Conservation (phyloP, 2,888 invertebrate genomes). For the Eledone cirrhosa region DNA sequence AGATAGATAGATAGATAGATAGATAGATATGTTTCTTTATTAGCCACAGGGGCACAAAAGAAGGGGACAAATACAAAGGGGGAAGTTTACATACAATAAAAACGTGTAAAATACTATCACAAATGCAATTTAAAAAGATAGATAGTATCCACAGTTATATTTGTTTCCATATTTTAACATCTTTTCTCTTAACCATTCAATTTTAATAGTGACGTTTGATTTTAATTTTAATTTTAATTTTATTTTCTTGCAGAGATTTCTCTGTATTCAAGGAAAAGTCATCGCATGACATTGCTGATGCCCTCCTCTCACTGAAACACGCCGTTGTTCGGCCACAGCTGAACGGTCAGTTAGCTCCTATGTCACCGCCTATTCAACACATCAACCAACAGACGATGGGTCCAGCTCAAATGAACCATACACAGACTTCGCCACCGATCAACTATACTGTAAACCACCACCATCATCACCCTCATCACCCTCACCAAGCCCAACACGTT, state of each 20-base stretch:
- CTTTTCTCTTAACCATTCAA: too few species aligned
- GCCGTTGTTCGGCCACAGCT: conserved; percentile 81
- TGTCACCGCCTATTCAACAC: conserved; percentile 51
- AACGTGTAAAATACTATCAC: too few species aligned
- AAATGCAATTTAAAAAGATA: too few species aligned
- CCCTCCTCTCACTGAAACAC: conserved; percentile 85
- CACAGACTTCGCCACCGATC: conserved; percentile 11
- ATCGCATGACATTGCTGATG: conserved; percentile 81
- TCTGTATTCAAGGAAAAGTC: conserved; percentile 62
- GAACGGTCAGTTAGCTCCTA: conserved; percentile 67
- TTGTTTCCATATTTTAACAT: too few species aligned
- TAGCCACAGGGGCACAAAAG: too few species aligned
- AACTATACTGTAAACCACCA: conserved; percentile 28
- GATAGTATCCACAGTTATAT: too few species aligned
- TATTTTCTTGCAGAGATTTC: conserved; percentile 54
- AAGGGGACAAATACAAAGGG: too few species aligned
- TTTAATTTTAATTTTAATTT: conserved; percentile 7
- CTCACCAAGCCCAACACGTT: conserved; percentile 33
- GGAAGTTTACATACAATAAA: too few species aligned
- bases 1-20: too few species aligned
- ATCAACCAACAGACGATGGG: conserved; percentile 38
- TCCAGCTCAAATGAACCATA: conserved; percentile 37
- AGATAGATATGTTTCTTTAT: too few species aligned
- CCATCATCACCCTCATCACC: conserved; percentile 34
- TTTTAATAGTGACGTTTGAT: neutral